Base-by-base conservation (phyloP, 2,888 invertebrate genomes). In the Ernsta delagoae region DNA sequence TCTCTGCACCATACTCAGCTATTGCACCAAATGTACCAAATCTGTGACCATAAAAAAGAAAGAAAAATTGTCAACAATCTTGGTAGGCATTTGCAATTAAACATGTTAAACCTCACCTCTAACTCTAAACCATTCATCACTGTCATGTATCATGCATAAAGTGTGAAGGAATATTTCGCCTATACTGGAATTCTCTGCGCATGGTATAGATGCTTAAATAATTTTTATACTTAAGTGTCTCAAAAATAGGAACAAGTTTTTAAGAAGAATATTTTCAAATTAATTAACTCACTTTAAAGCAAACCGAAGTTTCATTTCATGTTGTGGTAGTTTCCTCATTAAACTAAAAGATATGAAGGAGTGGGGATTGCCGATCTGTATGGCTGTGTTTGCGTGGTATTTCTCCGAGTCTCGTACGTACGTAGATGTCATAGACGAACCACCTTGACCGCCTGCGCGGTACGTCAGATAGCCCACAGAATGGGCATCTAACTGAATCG, bases 1-100 rank as follows among this genome's bases (percentile, higher is more conserved):
- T 98, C 82, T 99, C 98, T 0, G 97, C 97, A 0, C 98, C 98
- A 83, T 98, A 99, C 83, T 99, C 98, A 0, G 98, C 91, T 68
- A 97, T 93, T 3, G 96, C 96, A 5, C 98, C 98, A 86, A 98
- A 97, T 0, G 98, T 97, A 11, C 98, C 98, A 57, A 95, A 93
- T 86, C 97, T 98, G 83, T 41, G 82, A 54, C n/a, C 45, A 12
- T 1, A 11, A 5, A 48, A 48, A 11, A 39, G 7, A 2, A 6
- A 6, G 39, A 39, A 39, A 39, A 3, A 39, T 7, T 6, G 16
- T 16, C 16, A 16, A 16, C 16, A 16, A 16, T 16, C 16, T 16
- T 16, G 16, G 16, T 16, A 16, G 16, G 16, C 16, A 16, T 16
- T 16, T 16, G 16, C 16, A 16, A 16, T 16, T 16, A 16, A 16